Percentiles rank a stretch among this genome's conserved stretches.
Evolutionary conservation across 2,113 vertebrate genomes (phyloP).

Genomic region (Lepus americanus): DNA sequence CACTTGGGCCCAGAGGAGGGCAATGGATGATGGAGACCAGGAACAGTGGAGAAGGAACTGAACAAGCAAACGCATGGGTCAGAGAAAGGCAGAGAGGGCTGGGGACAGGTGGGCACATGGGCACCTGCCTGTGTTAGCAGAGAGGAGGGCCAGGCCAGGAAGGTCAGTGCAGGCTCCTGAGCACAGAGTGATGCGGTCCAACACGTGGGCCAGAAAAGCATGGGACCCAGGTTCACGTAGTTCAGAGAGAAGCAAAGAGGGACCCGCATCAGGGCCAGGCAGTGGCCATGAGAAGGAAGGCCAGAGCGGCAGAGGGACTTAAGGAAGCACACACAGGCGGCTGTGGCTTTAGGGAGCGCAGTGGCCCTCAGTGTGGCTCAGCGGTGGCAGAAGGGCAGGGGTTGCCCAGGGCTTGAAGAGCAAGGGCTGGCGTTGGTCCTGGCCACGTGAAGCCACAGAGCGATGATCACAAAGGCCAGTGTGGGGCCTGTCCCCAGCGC

Average conservation of each 20-base stretch:
- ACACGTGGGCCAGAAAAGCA: background rate
- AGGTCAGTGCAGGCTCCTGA: background rate
- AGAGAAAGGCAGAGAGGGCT: background rate
- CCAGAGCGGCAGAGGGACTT: background rate
- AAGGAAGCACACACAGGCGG: background rate
- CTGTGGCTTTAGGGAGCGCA: background rate
- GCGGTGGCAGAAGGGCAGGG: background rate
- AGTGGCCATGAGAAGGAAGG: background rate
- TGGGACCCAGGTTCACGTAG: background rate
- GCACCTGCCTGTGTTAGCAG: fast-evolving
- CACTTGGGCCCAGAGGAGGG: background rate
- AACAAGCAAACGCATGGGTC: background rate
- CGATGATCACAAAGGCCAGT: background rate
- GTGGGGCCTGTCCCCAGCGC: background rate
- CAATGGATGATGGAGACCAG: background rate
- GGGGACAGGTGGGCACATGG: background rate
- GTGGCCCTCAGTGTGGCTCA: background rate
- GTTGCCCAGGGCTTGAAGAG: background rate
- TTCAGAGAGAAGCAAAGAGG: background rate
- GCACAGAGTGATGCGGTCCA: background rate
- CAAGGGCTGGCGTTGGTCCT: background rate
- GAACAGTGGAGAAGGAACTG: background rate
- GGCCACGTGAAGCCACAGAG: background rate
- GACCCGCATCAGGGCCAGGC: background rate
- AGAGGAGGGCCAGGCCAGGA: background rate